A percentile compares a stretch with the other conserved stretches of the same genome.
phyloP scores from a whole-genome alignment of 2,113 vertebrate genomes.

The Callipepla californica region DNA sequence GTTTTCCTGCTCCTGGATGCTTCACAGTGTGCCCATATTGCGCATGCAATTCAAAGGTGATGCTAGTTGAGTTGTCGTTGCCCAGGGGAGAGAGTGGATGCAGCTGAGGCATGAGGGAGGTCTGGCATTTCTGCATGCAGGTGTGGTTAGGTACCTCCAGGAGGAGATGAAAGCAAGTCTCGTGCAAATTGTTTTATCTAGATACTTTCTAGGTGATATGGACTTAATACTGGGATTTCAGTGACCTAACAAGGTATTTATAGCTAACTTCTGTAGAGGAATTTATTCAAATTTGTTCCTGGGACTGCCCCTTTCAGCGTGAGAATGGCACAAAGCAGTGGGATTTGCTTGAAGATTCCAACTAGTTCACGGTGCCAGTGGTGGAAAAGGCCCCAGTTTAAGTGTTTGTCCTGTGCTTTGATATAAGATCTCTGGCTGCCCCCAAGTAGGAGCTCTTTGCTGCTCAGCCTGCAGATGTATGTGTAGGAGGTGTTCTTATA shows the following conservation, averaged over 20 bases:
- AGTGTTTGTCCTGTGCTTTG: background rate
- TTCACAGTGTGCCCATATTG: background rate
- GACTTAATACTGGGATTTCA: background rate
- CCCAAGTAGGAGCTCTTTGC: background rate
- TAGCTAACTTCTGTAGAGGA: background rate
- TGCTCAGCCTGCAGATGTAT: background rate
- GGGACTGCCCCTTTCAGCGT: background rate
- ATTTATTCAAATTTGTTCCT: background rate
- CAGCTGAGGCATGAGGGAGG: background rate
- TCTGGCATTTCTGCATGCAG: background rate
- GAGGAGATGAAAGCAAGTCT: background rate
- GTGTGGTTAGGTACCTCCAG: background rate
- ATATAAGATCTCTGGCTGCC: background rate
- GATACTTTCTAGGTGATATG: background rate
- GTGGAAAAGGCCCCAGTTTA: background rate
- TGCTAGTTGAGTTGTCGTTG: background rate
- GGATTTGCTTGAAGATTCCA: background rate
- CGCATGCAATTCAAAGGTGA: background rate
- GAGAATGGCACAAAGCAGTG: background rate
- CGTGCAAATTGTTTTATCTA: background rate
- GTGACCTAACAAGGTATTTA: background rate
- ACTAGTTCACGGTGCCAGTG: rapidly evolving
- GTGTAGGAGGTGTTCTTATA: background rate
- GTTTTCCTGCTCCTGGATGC: background rate
- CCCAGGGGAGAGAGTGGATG: background rate